phyloP scores from a whole-genome alignment of 1,140 invertebrate species.

The Cheumatopsyche charites region DNA sequence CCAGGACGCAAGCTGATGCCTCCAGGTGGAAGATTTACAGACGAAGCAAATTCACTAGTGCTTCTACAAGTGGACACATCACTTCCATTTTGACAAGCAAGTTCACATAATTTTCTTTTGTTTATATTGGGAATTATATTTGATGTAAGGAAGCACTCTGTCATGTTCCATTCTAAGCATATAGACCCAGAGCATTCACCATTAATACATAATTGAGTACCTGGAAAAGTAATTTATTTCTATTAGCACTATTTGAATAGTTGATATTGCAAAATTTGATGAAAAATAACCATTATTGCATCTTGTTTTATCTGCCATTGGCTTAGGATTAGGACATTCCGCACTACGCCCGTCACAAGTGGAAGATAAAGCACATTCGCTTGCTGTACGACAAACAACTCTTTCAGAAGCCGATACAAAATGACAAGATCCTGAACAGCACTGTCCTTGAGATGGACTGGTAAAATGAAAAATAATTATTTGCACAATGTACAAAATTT shows the following conservation, averaged over 20 bases:
- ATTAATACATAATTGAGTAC: constrained; percentile 84
- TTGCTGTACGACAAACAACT: constrained; percentile 80
- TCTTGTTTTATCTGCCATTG: constrained; percentile 80
- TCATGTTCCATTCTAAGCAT: constrained; percentile 91
- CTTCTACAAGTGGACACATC: constrained; percentile 79
- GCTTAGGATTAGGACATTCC: constrained; percentile 81
- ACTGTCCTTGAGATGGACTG: constrained; percentile 96
- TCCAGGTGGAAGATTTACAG: constrained; percentile 77
- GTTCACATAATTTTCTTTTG: constrained; percentile 89
- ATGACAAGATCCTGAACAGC: constrained; percentile 78
- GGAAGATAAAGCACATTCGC: constrained; percentile 86
- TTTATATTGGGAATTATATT: constrained; percentile 80
- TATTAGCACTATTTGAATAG: background rate
- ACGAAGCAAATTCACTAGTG: constrained; percentile 81
- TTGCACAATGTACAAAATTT: constrained; percentile 20
- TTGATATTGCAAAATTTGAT: background rate
- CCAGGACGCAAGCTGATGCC: constrained; percentile 91
- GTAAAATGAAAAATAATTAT: constrained; percentile 48
- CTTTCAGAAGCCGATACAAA: constrained; percentile 72
- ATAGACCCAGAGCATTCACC: constrained; percentile 96
- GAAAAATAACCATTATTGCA: constrained; percentile 75
- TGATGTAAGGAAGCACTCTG: constrained; percentile 95
- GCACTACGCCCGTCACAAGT: constrained; percentile 85
- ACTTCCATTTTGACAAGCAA: constrained; percentile 91
- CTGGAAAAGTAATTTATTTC: constrained; percentile 50